These are phyloP conservation scores for Tachina lurida DNA, from an alignment of 2,888 invertebrate species.

Conservation along the genomic window DNA sequence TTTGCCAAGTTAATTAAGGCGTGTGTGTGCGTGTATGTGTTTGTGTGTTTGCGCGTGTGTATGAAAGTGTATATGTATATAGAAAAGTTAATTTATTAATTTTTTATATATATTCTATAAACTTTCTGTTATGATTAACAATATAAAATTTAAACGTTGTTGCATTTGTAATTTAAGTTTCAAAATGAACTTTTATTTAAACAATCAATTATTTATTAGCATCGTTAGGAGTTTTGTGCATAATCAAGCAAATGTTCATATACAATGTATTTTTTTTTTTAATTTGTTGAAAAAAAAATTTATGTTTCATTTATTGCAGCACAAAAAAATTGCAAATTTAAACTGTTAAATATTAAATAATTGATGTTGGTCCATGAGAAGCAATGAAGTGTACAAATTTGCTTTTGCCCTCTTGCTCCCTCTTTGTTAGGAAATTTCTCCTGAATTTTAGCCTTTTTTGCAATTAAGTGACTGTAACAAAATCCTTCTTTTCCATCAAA, in stretches of 20 bases:
- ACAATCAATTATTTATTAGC: constrained; percentile 17
- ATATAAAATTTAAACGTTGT: constrained; percentile 15
- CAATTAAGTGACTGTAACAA: too few species aligned
- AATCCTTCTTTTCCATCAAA: too few species aligned
- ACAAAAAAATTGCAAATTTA: too few species aligned
- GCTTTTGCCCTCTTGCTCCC: too few species aligned
- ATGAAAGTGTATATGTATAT: neutral
- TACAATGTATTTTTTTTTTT: neutral
- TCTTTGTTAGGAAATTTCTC: too few species aligned
- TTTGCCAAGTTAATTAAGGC: constrained; percentile 24
- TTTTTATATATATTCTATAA: constrained; percentile 32
- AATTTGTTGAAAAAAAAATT: neutral
- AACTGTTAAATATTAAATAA: too few species aligned
- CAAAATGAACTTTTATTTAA: neutral
- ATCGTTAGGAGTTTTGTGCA: neutral
- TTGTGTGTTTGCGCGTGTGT: too few species aligned
- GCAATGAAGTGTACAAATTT: too few species aligned
- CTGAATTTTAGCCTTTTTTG: too few species aligned
- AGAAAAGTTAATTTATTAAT: constrained; percentile 24
- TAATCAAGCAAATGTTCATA: neutral
- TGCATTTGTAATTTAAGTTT: constrained; percentile 29
- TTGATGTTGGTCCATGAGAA: too few species aligned
- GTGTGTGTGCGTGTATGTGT: too few species aligned
- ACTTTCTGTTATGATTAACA: constrained; percentile 18
- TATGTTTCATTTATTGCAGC: neutral